A percentile compares a stretch with the other conserved stretches of the same genome.
phyloP scores from a whole-genome alignment of 1,140 invertebrate genomes.

The Drosophila albomicans region DNA sequence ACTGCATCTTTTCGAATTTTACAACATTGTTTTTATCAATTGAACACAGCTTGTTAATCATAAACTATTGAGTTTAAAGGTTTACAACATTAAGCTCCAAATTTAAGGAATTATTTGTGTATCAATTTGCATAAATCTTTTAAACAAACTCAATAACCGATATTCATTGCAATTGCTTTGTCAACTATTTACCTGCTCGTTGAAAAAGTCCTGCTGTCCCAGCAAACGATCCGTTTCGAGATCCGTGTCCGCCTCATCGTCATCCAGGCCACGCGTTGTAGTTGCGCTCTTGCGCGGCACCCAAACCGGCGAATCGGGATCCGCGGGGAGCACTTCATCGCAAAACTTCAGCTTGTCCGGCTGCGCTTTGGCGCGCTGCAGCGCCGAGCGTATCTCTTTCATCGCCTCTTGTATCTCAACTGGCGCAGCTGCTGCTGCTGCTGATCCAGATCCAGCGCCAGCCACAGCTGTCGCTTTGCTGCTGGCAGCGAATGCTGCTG shows the following conservation, averaged over 20 bases:
- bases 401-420: slow-evolving; percentile 89
- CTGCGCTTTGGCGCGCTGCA: slow-evolving; percentile 88
- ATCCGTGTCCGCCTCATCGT: slow-evolving; percentile 94
- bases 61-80: no score
- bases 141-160: no score
- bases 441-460: background rate
- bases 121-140: no score
- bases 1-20: no score
- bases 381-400: slow-evolving; percentile 92
- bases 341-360: slow-evolving; percentile 82
- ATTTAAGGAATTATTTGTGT: no score
- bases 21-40: no score
- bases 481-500: slow-evolving; percentile 52
- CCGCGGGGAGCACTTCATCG: slow-evolving; percentile 74
- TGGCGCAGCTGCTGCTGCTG: slow-evolving; percentile 49
- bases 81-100: no score
- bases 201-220: slow-evolving; percentile 95
- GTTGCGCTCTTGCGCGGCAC: slow-evolving; percentile 70
- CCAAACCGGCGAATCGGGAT: slow-evolving; percentile 81
- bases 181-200: slow-evolving; percentile 88
- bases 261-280: slow-evolving; percentile 40
- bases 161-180: background rate
- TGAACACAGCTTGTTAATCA: no score
- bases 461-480: no score
- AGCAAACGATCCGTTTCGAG: slow-evolving; percentile 95